A percentile compares a stretch with the other conserved stretches of the same genome.
Conservation (phyloP, 2,797 vertebrate genomes). For the Schizothorax lantsangensis region DNA sequence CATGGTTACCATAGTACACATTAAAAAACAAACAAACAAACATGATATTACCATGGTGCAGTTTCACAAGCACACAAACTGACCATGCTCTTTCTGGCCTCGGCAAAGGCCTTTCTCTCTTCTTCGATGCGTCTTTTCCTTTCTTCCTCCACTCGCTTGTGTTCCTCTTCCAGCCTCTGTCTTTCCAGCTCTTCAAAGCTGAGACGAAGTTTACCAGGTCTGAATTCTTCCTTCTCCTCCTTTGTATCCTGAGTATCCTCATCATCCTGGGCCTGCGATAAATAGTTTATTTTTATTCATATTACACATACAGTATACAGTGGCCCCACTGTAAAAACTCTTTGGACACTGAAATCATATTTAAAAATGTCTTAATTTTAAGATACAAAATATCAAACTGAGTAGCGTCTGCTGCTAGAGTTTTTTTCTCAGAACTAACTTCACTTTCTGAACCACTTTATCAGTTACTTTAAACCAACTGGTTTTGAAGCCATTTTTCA, state of each 20-base stretch:
- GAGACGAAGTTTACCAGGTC: conserved; percentile 90
- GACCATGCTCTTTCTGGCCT: conserved; percentile 96
- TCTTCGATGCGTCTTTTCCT: conserved; percentile 91
- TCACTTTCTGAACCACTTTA: neutral
- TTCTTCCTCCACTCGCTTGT: conserved; percentile 89
- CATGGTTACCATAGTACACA: neutral
- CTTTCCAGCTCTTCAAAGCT: conserved; percentile 96
- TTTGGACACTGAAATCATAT: neutral
- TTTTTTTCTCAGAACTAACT: neutral
- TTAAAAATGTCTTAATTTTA: neutral
- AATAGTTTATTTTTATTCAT: neutral
- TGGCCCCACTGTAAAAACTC: neutral
- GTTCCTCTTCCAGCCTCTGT: conserved; percentile 90
- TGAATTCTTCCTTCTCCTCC: conserved; percentile 79
- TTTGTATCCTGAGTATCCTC: conserved; percentile 65
- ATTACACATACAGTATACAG: conserved; percentile 1
- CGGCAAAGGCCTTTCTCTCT: conserved; percentile 93
- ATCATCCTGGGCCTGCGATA: conserved; percentile 81
- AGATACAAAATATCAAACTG: neutral
- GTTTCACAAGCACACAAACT: conserved; percentile 41
- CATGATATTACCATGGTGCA: neutral
- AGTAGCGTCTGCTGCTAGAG: neutral
- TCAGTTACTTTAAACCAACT: neutral
- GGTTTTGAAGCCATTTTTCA: neutral
- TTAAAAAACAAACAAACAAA: conserved; percentile 4